These are phyloP conservation scores for Spizaetus ornatus DNA, from an alignment of 2,113 vertebrate species.

Conservation along the genomic window DNA sequence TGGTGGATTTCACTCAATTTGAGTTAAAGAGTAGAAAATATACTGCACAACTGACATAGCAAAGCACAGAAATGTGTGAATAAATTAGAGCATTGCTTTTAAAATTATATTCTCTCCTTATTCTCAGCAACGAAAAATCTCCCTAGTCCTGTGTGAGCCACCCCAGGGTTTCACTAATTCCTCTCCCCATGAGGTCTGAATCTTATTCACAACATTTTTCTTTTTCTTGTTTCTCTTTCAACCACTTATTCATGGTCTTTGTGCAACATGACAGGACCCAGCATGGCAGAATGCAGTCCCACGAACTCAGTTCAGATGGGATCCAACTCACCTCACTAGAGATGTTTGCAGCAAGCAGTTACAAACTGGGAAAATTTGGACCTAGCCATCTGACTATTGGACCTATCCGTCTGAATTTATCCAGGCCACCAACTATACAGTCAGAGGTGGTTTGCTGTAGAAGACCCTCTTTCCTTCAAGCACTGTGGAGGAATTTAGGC, in stretches of 20 bases:
- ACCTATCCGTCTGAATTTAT: background rate
- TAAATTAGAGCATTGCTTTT: background rate
- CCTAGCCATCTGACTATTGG: background rate
- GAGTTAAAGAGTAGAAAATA: background rate
- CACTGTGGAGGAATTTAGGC: background rate
- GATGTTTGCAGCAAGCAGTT: background rate
- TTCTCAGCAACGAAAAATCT: background rate
- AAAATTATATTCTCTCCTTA: background rate
- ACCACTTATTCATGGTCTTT: background rate
- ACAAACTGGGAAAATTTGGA: background rate
- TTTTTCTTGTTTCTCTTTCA: background rate
- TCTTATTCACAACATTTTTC: background rate
- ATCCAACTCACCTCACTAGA: background rate
- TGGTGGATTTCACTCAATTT: background rate
- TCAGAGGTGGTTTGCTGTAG: background rate
- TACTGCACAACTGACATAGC: background rate
- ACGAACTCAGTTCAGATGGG: background rate
- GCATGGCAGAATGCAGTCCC: background rate
- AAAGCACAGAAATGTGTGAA: background rate
- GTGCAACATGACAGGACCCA: background rate
- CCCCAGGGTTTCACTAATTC: background rate
- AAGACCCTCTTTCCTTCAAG: background rate
- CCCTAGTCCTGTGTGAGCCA: background rate
- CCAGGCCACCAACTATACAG: background rate
- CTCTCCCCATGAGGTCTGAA: background rate